Base-by-base conservation (phyloP, 1,140 invertebrate species). In the Amphibalanus amphitrite region DNA sequence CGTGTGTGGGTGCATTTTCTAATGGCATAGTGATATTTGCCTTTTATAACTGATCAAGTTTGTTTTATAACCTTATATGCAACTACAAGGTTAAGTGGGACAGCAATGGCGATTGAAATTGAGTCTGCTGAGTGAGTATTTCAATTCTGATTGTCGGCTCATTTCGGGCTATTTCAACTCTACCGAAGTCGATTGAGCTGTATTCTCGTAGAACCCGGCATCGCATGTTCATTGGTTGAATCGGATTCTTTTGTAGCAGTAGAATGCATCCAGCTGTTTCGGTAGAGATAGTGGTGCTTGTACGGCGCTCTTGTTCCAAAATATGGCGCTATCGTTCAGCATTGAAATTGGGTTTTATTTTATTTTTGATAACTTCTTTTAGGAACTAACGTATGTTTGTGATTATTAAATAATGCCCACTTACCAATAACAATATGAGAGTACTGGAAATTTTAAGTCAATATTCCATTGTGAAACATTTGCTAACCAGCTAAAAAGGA, bases 31-130 rank as follows among this genome's bases (percentile, higher is more conserved):
- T n/a, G n/a, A n/a, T n/a, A n/a, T n/a, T n/a, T n/a, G n/a, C n/a
- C n/a, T n/a, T n/a, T n/a, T n/a, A n/a, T n/a, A n/a, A n/a, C n/a
- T n/a, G n/a, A n/a, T n/a, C n/a, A n/a, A n/a, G n/a, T n/a, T n/a
- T n/a, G n/a, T n/a, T n/a, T n/a, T n/a, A n/a, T n/a, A n/a, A n/a
- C n/a, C n/a, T n/a, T n/a, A n/a, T n/a, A n/a, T n/a, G n/a, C n/a
- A n/a, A n/a, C n/a, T n/a, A n/a, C n/a, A n/a, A 67, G 15, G 15
- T 33, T 29, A 4, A 15, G 20, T 70, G 10, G 25, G 25, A 1
- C 28, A 3, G n/a, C n/a, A 30, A 96, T 96, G 92, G 95, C 95
- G 71, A 95, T 98, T 74, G 95, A 98, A 90, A 98, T 98, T 73
- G 95, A 98, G 85, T 96, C 95, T 13, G 92, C 93, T 25, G 95